Evolutionary conservation across 2,113 vertebrate species (phyloP).

Genomic region (Chamaetylas fuelleborni): DNA sequence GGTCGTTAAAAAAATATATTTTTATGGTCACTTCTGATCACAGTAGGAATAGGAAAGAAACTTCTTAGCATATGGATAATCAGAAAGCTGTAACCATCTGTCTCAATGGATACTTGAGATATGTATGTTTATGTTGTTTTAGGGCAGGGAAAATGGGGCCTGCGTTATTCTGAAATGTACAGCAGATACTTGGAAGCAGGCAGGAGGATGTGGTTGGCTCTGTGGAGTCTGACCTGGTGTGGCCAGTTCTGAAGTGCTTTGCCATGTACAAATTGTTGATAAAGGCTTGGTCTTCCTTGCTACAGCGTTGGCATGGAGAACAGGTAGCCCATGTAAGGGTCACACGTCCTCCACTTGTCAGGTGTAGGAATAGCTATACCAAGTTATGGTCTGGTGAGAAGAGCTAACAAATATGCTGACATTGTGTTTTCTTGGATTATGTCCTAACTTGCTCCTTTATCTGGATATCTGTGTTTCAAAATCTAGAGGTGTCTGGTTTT

Average conservation of each 20-base stretch:
- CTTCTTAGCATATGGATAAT: neutral
- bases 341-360: neutral
- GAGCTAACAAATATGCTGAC: neutral
- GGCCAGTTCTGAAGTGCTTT: neutral
- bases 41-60: neutral
- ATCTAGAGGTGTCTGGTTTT: neutral
- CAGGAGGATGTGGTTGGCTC: neutral
- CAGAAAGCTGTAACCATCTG: neutral
- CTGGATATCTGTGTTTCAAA: neutral
- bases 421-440: neutral
- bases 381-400: neutral
- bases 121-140: neutral
- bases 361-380: neutral
- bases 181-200: neutral
- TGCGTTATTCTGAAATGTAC: neutral
- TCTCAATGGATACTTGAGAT: neutral
- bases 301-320: neutral
- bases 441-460: neutral
- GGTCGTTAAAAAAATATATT: neutral
- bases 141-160: neutral
- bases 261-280: neutral
- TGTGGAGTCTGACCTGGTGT: neutral
- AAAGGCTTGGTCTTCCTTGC: neutral
- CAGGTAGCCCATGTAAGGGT: neutral
- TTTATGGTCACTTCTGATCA: neutral